Evolutionary conservation across 1,140 invertebrate species (phyloP).

Genomic region (Stenopsyche tienmushanensis): DNA sequence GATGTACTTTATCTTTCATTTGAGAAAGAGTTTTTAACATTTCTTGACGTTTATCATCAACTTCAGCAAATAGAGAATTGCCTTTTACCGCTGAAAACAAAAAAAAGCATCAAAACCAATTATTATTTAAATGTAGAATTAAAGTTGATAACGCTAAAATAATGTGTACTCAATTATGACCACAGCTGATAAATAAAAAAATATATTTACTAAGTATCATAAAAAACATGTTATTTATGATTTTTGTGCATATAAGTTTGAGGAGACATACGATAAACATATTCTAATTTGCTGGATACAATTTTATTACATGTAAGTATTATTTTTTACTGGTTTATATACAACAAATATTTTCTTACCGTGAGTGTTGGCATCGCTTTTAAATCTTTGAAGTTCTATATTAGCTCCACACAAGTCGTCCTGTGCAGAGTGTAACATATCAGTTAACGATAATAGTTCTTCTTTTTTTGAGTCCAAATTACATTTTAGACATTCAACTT

Average conservation of each 20-base stretch:
- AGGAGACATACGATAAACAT: too few relatives aligned
- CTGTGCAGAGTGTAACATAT: slow-evolving; percentile 39
- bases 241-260: too few relatives aligned
- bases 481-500: slow-evolving; percentile 32
- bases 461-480: slow-evolving; percentile 37
- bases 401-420: slow-evolving; percentile 28
- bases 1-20: slow-evolving; percentile 54
- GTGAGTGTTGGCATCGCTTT: slow-evolving; percentile 23
- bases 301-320: too few relatives aligned
- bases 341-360: too few relatives aligned
- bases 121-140: slow-evolving; percentile 1
- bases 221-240: too few relatives aligned
- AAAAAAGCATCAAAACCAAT: background rate
- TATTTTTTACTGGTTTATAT: too few relatives aligned
- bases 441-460: slow-evolving; percentile 31
- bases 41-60: slow-evolving; percentile 56
- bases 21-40: slow-evolving; percentile 54
- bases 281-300: too few relatives aligned
- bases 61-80: slow-evolving; percentile 56
- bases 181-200: too few relatives aligned
- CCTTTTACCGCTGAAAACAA: slow-evolving; percentile 52
- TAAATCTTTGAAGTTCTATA: slow-evolving; percentile 29
- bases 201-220: background rate
- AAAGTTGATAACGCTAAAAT: background rate
- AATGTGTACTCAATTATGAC: background rate